Base-by-base conservation (phyloP, 2,113 vertebrate species). In the Pteronura brasiliensis region DNA sequence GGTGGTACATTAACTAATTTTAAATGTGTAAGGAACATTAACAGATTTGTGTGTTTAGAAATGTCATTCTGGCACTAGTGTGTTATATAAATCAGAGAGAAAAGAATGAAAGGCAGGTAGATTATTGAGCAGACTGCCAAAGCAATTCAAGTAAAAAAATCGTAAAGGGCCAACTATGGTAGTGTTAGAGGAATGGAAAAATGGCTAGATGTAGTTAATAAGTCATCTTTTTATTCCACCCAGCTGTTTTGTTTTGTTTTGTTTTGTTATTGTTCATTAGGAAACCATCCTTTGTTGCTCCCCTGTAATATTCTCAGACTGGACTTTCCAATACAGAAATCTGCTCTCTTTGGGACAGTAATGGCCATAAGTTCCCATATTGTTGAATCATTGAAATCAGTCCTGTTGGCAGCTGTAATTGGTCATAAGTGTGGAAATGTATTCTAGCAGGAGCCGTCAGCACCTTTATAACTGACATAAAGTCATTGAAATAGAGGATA, bases 91-190 rank as follows among this genome's bases (percentile, higher is more conserved):
- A n/a, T 6, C 34, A 39, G 65, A 11, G 18, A 1, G 29, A 11
- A 39, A 44, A 49, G 14, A 31, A 29, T 18, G 55, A 36, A 27
- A 52, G 7, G 4, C 47, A 86, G 4, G 74, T 8, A 31, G 21
- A n/a, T 76, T 13, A 29, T 31, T 76, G 17, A 63, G 44, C 6
- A 15, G 31, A 14, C 8, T 72, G 47, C 34, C 59, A 6, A 42
- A 79, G 11, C 5, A 82, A 42, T 25, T 90, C 21, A 59, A 81
- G n/a, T 39, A 39, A 49, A 65, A 65, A 76, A 55, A 10, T 71
- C 14, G 9, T 4, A 11, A 44, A 71, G 9, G 7, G 4, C 2
- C 4, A 42, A 57, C 6, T 11, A 6, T 0, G 3, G 31, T 25
- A 39, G 34, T 18, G 20, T 18, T 3, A n/a, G 8, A 27, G 31